Conservation (phyloP, 1,140 invertebrate genomes). For the Leptinotarsa texana region DNA sequence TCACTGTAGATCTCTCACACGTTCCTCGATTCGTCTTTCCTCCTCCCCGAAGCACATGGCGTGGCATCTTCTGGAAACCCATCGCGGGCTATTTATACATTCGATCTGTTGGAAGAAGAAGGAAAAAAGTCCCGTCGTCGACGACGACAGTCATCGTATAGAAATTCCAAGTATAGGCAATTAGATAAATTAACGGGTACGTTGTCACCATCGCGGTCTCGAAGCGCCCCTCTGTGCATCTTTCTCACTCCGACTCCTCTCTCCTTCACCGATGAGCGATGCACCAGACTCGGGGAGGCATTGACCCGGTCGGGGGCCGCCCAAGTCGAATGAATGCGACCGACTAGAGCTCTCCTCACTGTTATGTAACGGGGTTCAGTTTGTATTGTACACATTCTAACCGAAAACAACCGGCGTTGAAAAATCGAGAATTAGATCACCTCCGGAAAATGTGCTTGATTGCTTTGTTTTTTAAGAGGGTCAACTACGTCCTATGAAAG, state of each 20-base stretch:
- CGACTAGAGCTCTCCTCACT: background rate
- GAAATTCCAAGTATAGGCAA: slow-evolving; percentile 17
- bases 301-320: slow-evolving; percentile 3
- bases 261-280: slow-evolving; percentile 4
- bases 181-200: slow-evolving; percentile 21
- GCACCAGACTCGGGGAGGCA: background rate
- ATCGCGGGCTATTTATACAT: slow-evolving; percentile 6
- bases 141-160: background rate
- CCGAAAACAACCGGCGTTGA: background rate
- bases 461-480: too few relatives aligned
- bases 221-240: background rate
- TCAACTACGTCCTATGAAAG: too few relatives aligned
- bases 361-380: slow-evolving; percentile 2
- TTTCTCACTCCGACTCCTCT: background rate
- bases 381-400: slow-evolving; percentile 1
- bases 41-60: background rate
- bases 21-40: background rate
- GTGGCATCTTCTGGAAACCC: slow-evolving; percentile 1
- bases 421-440: too few relatives aligned
- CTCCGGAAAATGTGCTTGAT: too few relatives aligned
- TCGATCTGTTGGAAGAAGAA: background rate
- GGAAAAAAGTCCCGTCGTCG: slow-evolving; percentile 11
- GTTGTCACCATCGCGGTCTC: slow-evolving; percentile 16
- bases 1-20: background rate
- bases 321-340: background rate